Base-by-base conservation (phyloP, 2,797 vertebrate genomes). In the Spinus pinus region DNA sequence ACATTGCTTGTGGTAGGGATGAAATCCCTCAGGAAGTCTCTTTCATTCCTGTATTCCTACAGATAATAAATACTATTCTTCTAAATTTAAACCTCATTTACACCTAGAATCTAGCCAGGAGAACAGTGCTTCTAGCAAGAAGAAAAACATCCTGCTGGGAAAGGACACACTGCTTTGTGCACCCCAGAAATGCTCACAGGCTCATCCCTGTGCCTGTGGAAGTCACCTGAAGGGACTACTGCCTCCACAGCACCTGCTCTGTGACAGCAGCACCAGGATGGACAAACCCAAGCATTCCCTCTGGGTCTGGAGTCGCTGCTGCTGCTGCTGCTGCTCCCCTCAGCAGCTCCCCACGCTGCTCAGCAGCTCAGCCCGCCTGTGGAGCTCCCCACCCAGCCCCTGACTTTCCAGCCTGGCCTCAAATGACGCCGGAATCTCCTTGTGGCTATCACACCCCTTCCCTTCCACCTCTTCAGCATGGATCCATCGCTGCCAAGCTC, bases 401-500 rank as follows among this genome's bases (percentile, higher is more conserved):
- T 12, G 30, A 23, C 62, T 46, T 21, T 42, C 67, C 50, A 31
- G 12, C 22, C 50, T 62, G 5, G 1, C 49, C 72, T 65, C 62
- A 44, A 37, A 37, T 3, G 8, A n/a, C 28, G 2, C 10, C 3
- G 2, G 27, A 21, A 28, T 23, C 47, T 17, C 47, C 20, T 5
- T 10, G 14, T 1, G 2, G 4, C 6, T 7, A 8, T 1, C 2
- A 24, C 7, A 2, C 27, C 4, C 7, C 14, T 66, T 28, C 28
- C 23, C 47, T 28, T 35, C 2, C 2, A 3, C 6, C 37, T 50
- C 31, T 50, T 27, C 3, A 12, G 57, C 12, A 11, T 0, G 12
- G 25, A 49, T 49, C 47, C 47, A 27, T 49, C 6, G 5, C 47
- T 49, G 4, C 47, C 9, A 27, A 49, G 47, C 47, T 49, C 25